Conservation (phyloP, 2,888 invertebrate genomes). For the Margaritifera margaritifera region DNA sequence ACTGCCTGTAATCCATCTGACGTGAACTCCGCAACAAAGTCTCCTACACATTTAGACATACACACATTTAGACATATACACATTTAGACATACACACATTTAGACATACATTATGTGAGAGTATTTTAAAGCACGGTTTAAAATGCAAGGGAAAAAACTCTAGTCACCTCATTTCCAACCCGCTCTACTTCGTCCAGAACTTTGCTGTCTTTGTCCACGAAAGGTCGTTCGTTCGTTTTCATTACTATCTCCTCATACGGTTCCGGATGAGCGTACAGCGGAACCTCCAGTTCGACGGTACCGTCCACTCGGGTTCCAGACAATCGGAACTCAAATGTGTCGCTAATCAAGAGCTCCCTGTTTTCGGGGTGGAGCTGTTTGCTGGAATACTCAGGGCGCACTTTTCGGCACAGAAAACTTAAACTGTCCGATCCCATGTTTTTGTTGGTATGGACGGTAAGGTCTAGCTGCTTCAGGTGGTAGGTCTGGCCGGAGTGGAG, state of each 20-base stretch:
- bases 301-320: constrained; percentile 32
- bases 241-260: constrained; percentile 38
- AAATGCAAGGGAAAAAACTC: not conserved
- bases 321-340: constrained; percentile 38
- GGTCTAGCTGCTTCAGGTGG: constrained; percentile 18
- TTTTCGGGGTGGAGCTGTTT: constrained; percentile 11
- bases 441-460: constrained; percentile 27
- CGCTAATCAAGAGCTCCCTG: constrained; percentile 37
- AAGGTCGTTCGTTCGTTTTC: constrained; percentile 27
- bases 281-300: constrained; percentile 28
- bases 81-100: too few relatives aligned
- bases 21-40: too few relatives aligned
- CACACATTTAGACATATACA: too few relatives aligned
- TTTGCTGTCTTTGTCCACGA: not conserved
- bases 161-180: constrained; percentile 14
- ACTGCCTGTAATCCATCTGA: too few relatives aligned
- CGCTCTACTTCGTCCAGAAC: not conserved
- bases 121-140: too few relatives aligned
- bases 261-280: constrained; percentile 33
- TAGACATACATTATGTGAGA: too few relatives aligned
- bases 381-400: constrained; percentile 36
- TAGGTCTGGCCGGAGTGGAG: constrained; percentile 26
- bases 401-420: constrained; percentile 37
- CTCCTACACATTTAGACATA: too few relatives aligned
- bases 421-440: constrained; percentile 27